Evolutionary conservation across 1,140 invertebrate species (phyloP), one percentile per base, ranked within the genome.

Genomic region (Carposina sasakii): DNA sequence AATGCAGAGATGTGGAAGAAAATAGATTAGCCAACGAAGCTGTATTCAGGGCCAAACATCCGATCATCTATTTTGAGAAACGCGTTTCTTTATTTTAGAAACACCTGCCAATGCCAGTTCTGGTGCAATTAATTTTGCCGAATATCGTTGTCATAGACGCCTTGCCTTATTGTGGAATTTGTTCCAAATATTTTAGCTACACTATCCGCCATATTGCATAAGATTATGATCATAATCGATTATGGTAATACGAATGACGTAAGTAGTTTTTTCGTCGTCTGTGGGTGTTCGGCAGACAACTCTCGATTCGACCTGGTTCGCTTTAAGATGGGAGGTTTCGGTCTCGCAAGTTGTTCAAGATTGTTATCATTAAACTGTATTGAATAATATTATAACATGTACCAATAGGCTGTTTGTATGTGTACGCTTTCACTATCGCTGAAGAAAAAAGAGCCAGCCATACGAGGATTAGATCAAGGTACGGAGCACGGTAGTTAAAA

Each of bases 211-310:
- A 57, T 20, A 42, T 81, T 77, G 58, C 59, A 57, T 71, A 81
- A 67, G 63, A 71, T 72, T 68, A 74, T 67, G 59, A 68, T 79
- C 60, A 67, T 76, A 66, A 81, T 77, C 60, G 71, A 72, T 77
- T 77, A 76, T 77, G 63, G 67, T 77, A 77, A 79, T 71, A 69
- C 60, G 53, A 50, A 49, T 79, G 69, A 77, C 61, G 76, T 55
- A 76, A 76, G 52, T 37, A 22, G 28, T 55, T 68, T 66, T 60
- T 61, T 62, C 41, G 62, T 60, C n/a, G n/a, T n/a, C n/a, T n/a
- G n/a, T 56, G 48, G 52, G 30, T 54, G 34, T 59, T 52, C 54
- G 50, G 57, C 48, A 63, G 48, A 56, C 60, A 58, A 68, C 51
- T 65, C 52, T 66, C 56, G 51, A 63, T 63, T 55, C 48, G 60